Conservation (phyloP, 2,113 vertebrate species). For the Alethe diademata region DNA sequence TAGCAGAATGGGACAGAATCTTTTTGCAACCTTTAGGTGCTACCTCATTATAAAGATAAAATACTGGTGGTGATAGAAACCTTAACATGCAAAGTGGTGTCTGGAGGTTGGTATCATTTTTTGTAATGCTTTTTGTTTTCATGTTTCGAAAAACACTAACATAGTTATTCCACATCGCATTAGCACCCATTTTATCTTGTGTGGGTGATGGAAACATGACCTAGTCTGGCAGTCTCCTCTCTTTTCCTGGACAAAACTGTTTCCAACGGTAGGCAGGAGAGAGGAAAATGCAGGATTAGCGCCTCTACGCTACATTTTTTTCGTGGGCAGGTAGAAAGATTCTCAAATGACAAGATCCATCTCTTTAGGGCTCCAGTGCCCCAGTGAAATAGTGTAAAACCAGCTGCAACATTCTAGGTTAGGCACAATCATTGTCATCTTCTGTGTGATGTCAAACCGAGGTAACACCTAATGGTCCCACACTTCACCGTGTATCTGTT, state of each 20-base stretch:
- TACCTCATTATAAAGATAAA: not conserved
- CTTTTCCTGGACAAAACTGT: not conserved
- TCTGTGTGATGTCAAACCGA: not conserved
- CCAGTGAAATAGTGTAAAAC: not conserved
- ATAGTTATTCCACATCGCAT: not conserved
- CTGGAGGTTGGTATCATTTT: not conserved
- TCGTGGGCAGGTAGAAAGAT: not conserved
- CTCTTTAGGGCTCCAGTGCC: not conserved
- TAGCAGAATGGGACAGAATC: not conserved
- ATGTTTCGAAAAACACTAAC: not conserved
- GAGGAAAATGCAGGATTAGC: not conserved
- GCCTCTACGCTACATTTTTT: fast-evolving
- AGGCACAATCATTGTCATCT: not conserved
- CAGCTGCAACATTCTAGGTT: not conserved
- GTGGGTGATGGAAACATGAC: not conserved
- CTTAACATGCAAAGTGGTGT: not conserved
- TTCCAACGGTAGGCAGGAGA: not conserved
- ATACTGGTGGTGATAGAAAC: not conserved
- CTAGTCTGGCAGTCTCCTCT: not conserved
- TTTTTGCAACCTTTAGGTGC: not conserved
- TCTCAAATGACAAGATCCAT: not conserved
- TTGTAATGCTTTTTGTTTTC: not conserved
- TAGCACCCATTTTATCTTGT: not conserved
- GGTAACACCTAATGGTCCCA: not conserved
- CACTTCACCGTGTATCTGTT: not conserved